Evolutionary conservation across 2,113 vertebrate species (phyloP).

Genomic region (Stegastes partitus): DNA sequence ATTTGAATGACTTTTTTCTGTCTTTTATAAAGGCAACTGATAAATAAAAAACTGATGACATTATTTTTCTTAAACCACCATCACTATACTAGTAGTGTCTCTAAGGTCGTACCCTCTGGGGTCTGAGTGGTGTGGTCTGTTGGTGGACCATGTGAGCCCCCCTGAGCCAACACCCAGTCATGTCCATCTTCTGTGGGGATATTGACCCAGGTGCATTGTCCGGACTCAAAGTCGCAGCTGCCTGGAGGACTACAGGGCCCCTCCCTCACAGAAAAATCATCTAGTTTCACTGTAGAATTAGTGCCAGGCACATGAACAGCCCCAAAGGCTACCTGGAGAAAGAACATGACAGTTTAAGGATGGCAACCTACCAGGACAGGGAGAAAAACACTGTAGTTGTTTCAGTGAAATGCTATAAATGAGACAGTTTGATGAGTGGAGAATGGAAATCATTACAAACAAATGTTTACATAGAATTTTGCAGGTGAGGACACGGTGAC

Average conservation of each 20-base stretch:
- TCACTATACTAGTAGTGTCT: not conserved
- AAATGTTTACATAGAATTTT: conserved; percentile 66
- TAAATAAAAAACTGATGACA: not conserved
- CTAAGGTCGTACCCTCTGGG: conserved; percentile 65
- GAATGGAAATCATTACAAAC: not conserved
- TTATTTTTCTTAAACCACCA: not conserved
- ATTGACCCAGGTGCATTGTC: conserved; percentile 80
- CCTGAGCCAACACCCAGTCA: conserved; percentile 78
- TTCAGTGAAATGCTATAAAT: not conserved
- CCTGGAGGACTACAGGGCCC: conserved; percentile 73
- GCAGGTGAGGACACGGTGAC: conserved; percentile 80
- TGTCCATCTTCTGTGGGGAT: conserved; percentile 52
- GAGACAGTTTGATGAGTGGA: not conserved
- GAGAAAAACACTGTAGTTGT: not conserved
- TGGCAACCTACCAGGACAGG: not conserved
- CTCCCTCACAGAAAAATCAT: conserved; percentile 77
- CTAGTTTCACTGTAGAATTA: conserved; percentile 67
- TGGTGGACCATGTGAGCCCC: conserved; percentile 64
- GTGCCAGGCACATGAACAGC: conserved; percentile 43
- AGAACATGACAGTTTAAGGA: not conserved
- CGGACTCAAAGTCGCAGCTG: conserved; percentile 85
- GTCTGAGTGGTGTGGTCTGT: conserved; percentile 79
- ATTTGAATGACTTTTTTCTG: too few relatives aligned
- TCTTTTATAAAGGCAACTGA: too few relatives aligned
- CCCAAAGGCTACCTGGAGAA: conserved; percentile 77